These are phyloP conservation scores for Mesocricetus auratus DNA, from an alignment of 2,113 vertebrate species.

Conservation along the genomic window DNA sequence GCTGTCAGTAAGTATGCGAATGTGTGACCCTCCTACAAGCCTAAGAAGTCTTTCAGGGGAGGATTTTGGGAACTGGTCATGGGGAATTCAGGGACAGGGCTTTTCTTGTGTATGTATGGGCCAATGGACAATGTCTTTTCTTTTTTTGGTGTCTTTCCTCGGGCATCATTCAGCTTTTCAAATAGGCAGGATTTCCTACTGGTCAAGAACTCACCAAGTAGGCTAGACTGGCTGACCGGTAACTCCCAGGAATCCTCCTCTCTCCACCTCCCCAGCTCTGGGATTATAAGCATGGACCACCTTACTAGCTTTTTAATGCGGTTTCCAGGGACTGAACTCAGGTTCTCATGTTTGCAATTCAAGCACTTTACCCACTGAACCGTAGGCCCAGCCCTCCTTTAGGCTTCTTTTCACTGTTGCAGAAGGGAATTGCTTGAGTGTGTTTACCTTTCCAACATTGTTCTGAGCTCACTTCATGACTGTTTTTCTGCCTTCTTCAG, in stretches of 20 bases:
- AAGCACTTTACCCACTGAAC: not conserved
- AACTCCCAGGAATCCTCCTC: not conserved
- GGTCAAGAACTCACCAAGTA: not conserved
- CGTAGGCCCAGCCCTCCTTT: not conserved
- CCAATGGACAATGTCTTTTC: not conserved
- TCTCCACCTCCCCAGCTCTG: not conserved
- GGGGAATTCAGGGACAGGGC: rapidly evolving
- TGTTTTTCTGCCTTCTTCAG: not conserved
- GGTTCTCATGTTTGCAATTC: not conserved
- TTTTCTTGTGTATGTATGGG: not conserved
- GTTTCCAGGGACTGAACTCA: not conserved
- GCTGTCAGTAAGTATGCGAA: not conserved
- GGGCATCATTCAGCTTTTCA: not conserved
- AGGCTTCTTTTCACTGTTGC: not conserved
- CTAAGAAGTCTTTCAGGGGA: not conserved
- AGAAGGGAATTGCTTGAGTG: not conserved
- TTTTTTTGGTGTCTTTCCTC: not conserved
- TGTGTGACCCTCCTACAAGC: not conserved
- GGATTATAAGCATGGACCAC: not conserved
- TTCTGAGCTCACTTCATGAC: not conserved
- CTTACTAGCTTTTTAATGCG: not conserved
- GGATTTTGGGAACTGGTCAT: not conserved
- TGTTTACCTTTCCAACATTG: not conserved
- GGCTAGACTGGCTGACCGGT: rapidly evolving
- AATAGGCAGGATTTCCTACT: not conserved